Percentiles rank a stretch among this genome's conserved stretches.
Evolutionary conservation across 2,888 invertebrate species (phyloP).

Genomic region (Pyrocoelia pectoralis): DNA sequence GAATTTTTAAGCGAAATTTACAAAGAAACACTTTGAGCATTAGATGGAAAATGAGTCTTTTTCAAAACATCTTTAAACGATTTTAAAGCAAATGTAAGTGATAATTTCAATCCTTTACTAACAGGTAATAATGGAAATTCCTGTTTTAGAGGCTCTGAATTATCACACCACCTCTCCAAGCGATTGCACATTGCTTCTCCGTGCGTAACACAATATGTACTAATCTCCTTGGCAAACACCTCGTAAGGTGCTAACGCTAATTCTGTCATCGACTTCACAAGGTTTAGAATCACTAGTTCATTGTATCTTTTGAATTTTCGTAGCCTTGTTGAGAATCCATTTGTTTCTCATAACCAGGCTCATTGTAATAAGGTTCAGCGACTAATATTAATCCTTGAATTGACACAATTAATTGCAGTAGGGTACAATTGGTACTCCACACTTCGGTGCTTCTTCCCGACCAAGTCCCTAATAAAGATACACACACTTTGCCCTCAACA

Average conservation of each 20-base stretch:
- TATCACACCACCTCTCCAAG: slow-evolving; percentile 58
- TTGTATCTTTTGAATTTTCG: slow-evolving; percentile 97
- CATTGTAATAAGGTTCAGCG: slow-evolving; percentile 95
- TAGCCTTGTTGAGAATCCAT: slow-evolving; percentile 88
- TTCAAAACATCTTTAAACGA: slow-evolving; percentile 61
- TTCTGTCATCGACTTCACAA: slow-evolving; percentile 90
- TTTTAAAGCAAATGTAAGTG: slow-evolving; percentile 69
- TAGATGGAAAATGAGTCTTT: slow-evolving; percentile 6
- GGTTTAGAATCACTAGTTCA: slow-evolving; percentile 95
- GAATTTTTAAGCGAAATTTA: slow-evolving; percentile 11
- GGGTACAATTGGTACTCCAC: slow-evolving; percentile 85
- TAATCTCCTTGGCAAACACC: slow-evolving; percentile 81
- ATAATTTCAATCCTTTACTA: slow-evolving; percentile 91
- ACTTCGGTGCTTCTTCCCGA: slow-evolving; percentile 94
- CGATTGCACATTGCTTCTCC: slow-evolving; percentile 53
- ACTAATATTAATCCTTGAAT: slow-evolving; percentile 96
- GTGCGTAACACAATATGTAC: slow-evolving; percentile 69
- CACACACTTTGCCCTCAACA: slow-evolving; percentile 94
- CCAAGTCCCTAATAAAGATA: slow-evolving; percentile 95
- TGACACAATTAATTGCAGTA: slow-evolving; percentile 93
- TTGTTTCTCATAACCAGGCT: slow-evolving; percentile 97
- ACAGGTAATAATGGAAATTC: slow-evolving; percentile 92
- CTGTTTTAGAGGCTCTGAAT: slow-evolving; percentile 67
- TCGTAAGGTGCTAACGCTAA: slow-evolving; percentile 79
- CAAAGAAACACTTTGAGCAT: slow-evolving; percentile 12